Conservation (phyloP, 2,888 invertebrate genomes). For the Ptychoptera albimana region DNA sequence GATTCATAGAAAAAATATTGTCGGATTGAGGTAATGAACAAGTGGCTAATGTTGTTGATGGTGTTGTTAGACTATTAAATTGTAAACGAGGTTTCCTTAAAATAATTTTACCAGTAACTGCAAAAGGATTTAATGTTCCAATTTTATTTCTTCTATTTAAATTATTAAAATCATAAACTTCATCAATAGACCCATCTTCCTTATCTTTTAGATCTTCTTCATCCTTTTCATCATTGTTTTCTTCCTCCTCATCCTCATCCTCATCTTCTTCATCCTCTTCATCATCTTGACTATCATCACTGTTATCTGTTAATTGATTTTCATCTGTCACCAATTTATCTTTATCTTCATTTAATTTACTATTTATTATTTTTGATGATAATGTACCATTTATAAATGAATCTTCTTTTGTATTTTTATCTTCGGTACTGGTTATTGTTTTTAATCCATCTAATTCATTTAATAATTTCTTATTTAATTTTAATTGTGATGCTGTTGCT, state of each 20-base stretch:
- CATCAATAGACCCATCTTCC: constrained; percentile 5
- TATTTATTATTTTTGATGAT: background rate
- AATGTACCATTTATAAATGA: too few relatives aligned
- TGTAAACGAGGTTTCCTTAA: constrained; percentile 25
- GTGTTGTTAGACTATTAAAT: constrained; percentile 15
- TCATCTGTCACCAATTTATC: background rate
- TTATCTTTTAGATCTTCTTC: constrained; percentile 3
- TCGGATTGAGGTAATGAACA: constrained; percentile 31
- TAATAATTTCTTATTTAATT: background rate
- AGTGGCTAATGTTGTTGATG: constrained; percentile 24
- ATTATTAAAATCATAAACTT: background rate
- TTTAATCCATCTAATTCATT: too few relatives aligned
- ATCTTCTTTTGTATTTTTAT: too few relatives aligned
- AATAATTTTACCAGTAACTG: constrained; percentile 17
- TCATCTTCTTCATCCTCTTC: constrained; percentile 1
- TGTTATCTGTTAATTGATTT: background rate
- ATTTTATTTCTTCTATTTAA: constrained; percentile 1
- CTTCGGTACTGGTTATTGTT: too few relatives aligned
- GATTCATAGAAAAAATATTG: too few relatives aligned
- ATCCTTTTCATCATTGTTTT: constrained; percentile 13
- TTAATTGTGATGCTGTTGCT: constrained; percentile 3
- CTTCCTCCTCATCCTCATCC: constrained; percentile 15
- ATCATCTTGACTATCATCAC: background rate
- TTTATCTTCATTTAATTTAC: background rate
- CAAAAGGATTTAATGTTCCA: constrained; percentile 4